phyloP scores from a whole-genome alignment of 92 coral and sea anemone genomes.

The Muricea muricata region DNA sequence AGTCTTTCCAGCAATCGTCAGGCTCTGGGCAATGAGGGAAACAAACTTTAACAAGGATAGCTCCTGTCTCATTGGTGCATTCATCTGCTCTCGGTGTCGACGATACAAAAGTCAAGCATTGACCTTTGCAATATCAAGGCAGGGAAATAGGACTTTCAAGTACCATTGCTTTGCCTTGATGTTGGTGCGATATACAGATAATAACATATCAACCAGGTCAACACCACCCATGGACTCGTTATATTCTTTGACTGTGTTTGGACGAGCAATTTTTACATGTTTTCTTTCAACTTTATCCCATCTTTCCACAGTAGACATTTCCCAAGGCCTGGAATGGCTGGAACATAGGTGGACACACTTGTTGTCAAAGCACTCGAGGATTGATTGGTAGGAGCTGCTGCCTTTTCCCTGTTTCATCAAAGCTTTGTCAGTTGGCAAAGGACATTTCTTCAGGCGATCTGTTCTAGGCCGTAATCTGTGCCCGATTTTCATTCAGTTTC shows the following conservation, averaged over 20 bases:
- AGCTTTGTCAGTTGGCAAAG: constrained; percentile 13
- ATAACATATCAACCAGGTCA: background rate
- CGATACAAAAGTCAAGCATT: no score
- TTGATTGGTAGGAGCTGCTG: constrained; percentile 24
- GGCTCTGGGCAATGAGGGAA: background rate
- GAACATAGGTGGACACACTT: constrained; percentile 22
- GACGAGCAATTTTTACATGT: background rate
- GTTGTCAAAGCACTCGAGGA: constrained; percentile 18
- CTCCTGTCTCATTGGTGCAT: background rate
- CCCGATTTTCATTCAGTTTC: no score
- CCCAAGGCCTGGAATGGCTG: background rate
- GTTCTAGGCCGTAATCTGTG: no score
- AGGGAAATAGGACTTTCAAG: constrained; percentile 4
- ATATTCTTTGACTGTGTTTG: constrained; percentile 22
- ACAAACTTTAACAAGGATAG: background rate
- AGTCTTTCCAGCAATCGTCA: constrained; percentile 9
- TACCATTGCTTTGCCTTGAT: no score
- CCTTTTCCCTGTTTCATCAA: constrained; percentile 26
- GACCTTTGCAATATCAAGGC: no score
- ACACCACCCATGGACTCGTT: no score
- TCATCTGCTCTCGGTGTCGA: no score
- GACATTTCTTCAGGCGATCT: constrained; percentile 23
- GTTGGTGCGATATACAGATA: constrained; percentile 2
- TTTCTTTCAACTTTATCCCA: background rate
- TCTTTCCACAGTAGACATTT: constrained; percentile 7